These are phyloP conservation scores for Ahaetulla prasina DNA, from an alignment of 2,113 vertebrate genomes.

Conservation along the genomic window DNA sequence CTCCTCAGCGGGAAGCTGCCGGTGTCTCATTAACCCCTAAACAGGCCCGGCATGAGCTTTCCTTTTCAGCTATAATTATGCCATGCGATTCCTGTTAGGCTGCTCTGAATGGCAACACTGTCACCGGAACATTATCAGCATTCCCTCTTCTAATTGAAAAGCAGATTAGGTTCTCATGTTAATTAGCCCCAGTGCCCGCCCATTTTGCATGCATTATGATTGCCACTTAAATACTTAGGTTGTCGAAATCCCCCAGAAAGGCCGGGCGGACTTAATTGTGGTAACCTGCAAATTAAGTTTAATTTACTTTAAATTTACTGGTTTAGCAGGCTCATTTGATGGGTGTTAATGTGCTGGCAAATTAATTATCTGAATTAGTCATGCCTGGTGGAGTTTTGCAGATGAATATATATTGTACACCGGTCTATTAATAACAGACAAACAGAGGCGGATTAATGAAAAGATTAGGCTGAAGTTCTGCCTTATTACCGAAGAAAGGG, in stretches of 20 bases:
- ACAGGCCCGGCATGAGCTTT: conserved; percentile 93
- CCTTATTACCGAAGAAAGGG: conserved; percentile 48
- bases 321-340: conserved; percentile 96
- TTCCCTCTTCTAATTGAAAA: conserved; percentile 87
- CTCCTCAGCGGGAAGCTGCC: conserved; percentile 91
- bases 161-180: conserved; percentile 81
- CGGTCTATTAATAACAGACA: conserved; percentile 94
- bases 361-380: conserved; percentile 99
- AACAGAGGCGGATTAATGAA: conserved; percentile 91
- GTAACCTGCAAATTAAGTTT: conserved; percentile 91
- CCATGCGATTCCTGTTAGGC: conserved; percentile 78
- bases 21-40: conserved; percentile 99
- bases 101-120: conserved; percentile 77
- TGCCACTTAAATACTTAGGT: conserved; percentile 85
- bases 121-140: conserved; percentile 81
- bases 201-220: conserved; percentile 87
- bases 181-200: conserved; percentile 83
- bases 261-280: conserved; percentile 95
- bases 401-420: conserved; percentile 80
- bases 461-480: conserved; percentile 73
- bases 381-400: conserved; percentile 92
- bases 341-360: conserved; percentile 97
- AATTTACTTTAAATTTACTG: conserved; percentile 95
- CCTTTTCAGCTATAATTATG: conserved; percentile 86
- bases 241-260: conserved; percentile 88